Evolutionary conservation across 1,140 invertebrate species (phyloP).

Genomic region (Maniola jurtina): DNA sequence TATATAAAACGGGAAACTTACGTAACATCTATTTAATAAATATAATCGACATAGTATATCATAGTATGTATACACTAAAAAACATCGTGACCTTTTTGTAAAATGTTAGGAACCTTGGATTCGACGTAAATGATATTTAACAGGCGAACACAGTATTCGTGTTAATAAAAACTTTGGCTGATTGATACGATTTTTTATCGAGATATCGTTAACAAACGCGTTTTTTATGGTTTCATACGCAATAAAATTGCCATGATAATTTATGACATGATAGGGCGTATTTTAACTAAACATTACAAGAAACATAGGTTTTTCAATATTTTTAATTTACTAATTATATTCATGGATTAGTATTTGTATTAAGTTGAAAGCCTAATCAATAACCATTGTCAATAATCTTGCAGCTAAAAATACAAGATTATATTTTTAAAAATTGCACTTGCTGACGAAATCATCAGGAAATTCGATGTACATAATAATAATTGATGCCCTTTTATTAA

Average conservation of each 20-base stretch:
- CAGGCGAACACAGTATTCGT: slow-evolving; percentile 19
- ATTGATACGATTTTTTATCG: slow-evolving; percentile 16
- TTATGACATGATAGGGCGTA: background rate
- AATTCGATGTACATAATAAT: too few relatives aligned
- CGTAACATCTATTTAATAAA: background rate
- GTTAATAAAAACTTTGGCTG: slow-evolving; percentile 18
- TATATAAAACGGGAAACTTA: background rate
- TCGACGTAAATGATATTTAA: slow-evolving; percentile 31
- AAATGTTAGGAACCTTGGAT: slow-evolving; percentile 31
- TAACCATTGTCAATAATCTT: too few relatives aligned
- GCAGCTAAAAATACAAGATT: too few relatives aligned
- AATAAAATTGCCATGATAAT: background rate
- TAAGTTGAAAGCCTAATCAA: too few relatives aligned
- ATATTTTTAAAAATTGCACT: too few relatives aligned
- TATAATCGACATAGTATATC: slow-evolving; percentile 6
- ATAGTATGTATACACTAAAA: background rate
- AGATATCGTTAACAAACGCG: background rate
- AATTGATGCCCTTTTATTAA: too few relatives aligned
- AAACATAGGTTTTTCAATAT: background rate
- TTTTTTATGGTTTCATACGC: background rate
- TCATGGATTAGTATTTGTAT: too few relatives aligned
- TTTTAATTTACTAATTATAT: too few relatives aligned
- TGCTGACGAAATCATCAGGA: too few relatives aligned
- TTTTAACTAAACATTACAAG: background rate
- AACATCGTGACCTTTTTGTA: slow-evolving; percentile 27